Conservation (phyloP, 2,888 invertebrate genomes). For the Zhuqinia jingwanae region DNA sequence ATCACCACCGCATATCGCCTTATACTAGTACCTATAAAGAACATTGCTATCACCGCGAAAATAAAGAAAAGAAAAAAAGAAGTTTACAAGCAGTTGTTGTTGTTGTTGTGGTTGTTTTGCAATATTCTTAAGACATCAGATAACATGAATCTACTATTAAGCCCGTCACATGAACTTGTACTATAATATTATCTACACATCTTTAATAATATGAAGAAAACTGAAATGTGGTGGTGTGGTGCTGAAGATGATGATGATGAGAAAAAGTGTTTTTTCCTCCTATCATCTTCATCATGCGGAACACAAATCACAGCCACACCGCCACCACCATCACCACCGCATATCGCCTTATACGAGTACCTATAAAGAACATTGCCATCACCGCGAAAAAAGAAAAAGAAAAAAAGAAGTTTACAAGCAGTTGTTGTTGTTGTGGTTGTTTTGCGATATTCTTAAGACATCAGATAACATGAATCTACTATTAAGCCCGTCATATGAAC, state of each 20-base stretch:
- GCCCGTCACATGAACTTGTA: conserved; percentile 15
- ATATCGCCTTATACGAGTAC: no score
- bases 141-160: conserved; percentile 26
- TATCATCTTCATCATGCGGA: neutral
- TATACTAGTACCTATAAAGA: no score
- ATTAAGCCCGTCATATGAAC: conserved; percentile 24
- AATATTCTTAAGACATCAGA: no score
- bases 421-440: conserved; percentile 23
- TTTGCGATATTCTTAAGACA: no score
- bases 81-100: conserved; percentile 16
- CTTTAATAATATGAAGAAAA: no score
- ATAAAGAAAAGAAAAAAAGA: no score
- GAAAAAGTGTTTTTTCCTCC: no score
- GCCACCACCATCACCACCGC: conserved; percentile 6
- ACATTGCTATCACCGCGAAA: conserved; percentile 27
- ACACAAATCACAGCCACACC: conserved; percentile 39
- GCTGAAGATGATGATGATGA: neutral
- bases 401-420: conserved; percentile 19
- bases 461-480: conserved; percentile 15
- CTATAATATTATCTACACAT: neutral
- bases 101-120: conserved; percentile 22
- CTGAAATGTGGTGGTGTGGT: neutral
- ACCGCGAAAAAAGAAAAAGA: no score
- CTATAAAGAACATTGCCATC: conserved; percentile 19
- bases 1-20: no score